A percentile compares a stretch with the other conserved stretches of the same genome.
These are phyloP conservation scores for Dysidea cf. avara DNA, from an alignment of 37 sponge, comb jelly and placozoan species.

Conservation along the genomic window DNA sequence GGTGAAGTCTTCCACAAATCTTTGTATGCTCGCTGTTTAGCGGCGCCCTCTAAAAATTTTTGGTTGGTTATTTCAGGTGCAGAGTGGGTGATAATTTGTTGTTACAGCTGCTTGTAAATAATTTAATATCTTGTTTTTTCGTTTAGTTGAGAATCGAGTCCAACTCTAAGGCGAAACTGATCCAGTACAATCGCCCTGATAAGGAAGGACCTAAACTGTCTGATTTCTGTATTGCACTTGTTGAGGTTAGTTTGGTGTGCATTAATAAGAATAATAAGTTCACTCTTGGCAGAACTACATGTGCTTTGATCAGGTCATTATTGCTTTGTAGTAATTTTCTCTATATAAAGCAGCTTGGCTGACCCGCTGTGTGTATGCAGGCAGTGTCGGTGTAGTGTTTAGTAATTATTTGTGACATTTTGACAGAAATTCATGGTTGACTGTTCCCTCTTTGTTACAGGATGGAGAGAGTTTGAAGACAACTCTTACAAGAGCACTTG, in stretches of 20 bases:
- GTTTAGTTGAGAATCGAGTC: constrained; percentile 44
- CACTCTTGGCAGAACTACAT: too few species aligned
- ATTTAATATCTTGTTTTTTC: too few species aligned
- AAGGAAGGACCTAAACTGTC: constrained; percentile 63
- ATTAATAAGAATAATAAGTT: too few species aligned
- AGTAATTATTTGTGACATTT: neutral
- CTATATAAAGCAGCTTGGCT: too few species aligned
- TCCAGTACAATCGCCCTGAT: constrained; percentile 62
- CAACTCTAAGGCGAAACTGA: constrained; percentile 41
- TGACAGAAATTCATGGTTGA: neutral
- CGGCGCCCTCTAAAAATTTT: neutral
- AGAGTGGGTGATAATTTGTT: neutral
- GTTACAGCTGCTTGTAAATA: neutral
- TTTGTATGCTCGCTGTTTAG: neutral
- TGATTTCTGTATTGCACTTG: constrained; percentile 32
- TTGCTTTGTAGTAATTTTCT: too few species aligned
- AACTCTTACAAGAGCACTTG: constrained; percentile 45
- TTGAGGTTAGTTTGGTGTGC: constrained; percentile 21
- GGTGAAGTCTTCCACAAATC: neutral
- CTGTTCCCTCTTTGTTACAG: neutral
- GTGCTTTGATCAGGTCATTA: too few species aligned
- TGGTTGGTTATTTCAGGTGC: too few species aligned
- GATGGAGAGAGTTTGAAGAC: constrained; percentile 30
- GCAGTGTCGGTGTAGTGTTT: too few species aligned
- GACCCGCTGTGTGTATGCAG: too few species aligned